Evolutionary conservation across 2,888 invertebrate species (phyloP).

Genomic region (Cheilosia urbana): DNA sequence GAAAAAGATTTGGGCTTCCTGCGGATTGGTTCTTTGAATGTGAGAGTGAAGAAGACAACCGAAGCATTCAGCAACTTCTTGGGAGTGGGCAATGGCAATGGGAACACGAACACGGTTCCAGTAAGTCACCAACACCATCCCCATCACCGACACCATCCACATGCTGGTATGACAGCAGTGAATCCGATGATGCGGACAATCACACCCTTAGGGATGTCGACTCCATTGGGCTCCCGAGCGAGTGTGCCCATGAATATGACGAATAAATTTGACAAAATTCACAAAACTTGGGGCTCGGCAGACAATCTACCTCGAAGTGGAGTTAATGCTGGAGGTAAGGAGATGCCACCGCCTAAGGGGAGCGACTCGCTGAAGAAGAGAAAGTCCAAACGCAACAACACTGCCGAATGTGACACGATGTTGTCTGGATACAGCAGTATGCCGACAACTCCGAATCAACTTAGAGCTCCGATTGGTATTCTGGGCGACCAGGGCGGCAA

Average conservation of each 20-base stretch:
- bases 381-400: conserved; percentile 86
- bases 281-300: conserved; percentile 95
- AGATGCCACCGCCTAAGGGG: conserved; percentile 92
- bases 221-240: conserved; percentile 79
- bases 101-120: conserved; percentile 82
- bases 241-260: conserved; percentile 81
- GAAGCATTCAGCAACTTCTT: conserved; percentile 96
- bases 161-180: conserved; percentile 81
- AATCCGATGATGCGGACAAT: conserved; percentile 80
- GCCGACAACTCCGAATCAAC: conserved; percentile 89
- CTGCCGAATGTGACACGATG: conserved; percentile 79
- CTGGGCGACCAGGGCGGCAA: conserved; percentile 71
- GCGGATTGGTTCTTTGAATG: conserved; percentile 95
- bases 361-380: conserved; percentile 88
- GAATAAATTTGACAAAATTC: conserved; percentile 87
- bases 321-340: conserved; percentile 80
- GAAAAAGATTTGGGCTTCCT: conserved; percentile 96
- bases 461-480: conserved; percentile 82
- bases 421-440: conserved; percentile 85
- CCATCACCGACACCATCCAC: conserved; percentile 83
- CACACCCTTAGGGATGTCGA: conserved; percentile 79
- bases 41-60: conserved; percentile 95
- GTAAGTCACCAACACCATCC: conserved; percentile 84
- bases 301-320: conserved; percentile 90
- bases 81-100: conserved; percentile 88